These are phyloP conservation scores for Ceratosolen solmsi DNA, from an alignment of 1,140 invertebrate species.

Conservation along the genomic window DNA sequence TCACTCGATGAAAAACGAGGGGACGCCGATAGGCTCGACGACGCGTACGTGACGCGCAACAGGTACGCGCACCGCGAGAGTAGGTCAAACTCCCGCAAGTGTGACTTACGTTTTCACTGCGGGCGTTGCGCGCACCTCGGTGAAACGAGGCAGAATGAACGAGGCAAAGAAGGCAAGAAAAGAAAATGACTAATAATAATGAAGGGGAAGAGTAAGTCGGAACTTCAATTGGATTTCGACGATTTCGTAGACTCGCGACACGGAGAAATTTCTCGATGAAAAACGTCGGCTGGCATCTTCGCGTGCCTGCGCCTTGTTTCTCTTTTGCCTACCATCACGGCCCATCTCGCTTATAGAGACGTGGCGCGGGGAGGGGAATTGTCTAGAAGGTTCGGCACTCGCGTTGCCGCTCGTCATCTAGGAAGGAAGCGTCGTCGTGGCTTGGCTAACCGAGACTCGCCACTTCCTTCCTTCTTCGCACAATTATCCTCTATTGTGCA, in stretches of 20 bases:
- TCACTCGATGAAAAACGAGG: background rate
- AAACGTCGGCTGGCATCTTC: background rate
- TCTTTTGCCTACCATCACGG: background rate
- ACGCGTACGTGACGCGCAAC: constrained; percentile 61
- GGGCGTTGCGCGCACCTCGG: background rate
- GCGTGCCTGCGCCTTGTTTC: background rate
- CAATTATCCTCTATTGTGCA: no score
- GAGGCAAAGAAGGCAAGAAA: constrained; percentile 52
- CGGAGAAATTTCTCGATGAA: background rate
- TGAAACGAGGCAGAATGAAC: no score
- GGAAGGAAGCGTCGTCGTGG: no score
- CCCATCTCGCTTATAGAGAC: no score
- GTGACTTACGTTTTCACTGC: constrained; percentile 61
- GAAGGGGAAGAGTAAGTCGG: background rate
- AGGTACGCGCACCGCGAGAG: constrained; percentile 58
- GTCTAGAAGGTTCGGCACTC: no score
- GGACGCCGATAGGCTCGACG: background rate
- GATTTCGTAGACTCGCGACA: background rate
- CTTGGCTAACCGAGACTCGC: no score
- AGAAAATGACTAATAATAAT: constrained; percentile 10
- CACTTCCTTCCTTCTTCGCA: no score
- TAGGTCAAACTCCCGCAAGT: constrained; percentile 61
- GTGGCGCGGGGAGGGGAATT: no score
- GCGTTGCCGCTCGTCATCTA: no score
- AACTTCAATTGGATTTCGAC: background rate